Evolutionary conservation across 2,113 vertebrate genomes (phyloP).

Genomic region (Chionis minor): DNA sequence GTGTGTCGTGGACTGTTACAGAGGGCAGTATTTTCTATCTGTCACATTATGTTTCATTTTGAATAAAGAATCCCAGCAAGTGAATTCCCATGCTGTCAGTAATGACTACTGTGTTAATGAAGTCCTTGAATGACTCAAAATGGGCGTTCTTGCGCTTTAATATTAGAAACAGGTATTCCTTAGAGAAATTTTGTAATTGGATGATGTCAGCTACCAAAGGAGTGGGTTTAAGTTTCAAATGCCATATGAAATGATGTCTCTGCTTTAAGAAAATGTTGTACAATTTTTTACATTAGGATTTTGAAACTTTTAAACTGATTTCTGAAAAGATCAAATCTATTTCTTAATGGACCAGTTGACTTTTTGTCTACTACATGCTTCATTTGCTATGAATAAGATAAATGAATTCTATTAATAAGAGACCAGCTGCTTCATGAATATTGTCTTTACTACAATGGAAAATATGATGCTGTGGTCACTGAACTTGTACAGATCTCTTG

Average conservation of each 20-base stretch:
- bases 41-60: background rate
- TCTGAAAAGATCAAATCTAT: background rate
- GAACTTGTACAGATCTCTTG: slow-evolving; percentile 43
- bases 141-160: background rate
- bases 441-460: slow-evolving; percentile 57
- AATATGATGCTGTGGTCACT: slow-evolving; percentile 38
- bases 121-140: background rate
- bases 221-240: background rate
- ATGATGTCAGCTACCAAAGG: background rate
- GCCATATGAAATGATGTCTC: background rate
- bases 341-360: background rate
- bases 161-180: background rate
- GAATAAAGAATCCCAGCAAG: background rate
- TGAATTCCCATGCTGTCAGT: background rate
- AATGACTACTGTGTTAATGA: background rate
- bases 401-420: slow-evolving; percentile 42
- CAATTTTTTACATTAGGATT: background rate
- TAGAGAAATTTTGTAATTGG: background rate
- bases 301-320: background rate
- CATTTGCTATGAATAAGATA: slow-evolving; percentile 19
- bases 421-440: slow-evolving; percentile 43
- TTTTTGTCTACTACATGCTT: background rate
- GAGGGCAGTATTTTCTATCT: background rate
- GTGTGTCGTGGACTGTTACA: background rate
- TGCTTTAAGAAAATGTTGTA: background rate